Percentiles rank a stretch among this genome's conserved stretches.
Evolutionary conservation across 2,797 vertebrate species (phyloP).

Genomic region (Calcarius lapponicus): DNA sequence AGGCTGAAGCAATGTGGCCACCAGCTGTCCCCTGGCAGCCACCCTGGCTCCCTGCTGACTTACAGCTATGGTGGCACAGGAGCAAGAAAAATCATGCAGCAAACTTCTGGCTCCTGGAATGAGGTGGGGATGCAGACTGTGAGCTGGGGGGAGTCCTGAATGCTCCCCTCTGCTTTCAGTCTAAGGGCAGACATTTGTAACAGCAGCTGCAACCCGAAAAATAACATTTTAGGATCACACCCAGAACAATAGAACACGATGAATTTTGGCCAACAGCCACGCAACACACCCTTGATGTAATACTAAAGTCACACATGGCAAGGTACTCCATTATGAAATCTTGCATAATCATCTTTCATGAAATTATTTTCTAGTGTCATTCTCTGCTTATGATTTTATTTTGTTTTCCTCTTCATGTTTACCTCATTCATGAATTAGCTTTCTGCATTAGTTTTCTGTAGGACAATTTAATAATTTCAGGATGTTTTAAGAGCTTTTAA

Average conservation of each 20-base stretch:
- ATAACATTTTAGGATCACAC: constrained; percentile 15
- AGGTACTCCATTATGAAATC: constrained; percentile 44
- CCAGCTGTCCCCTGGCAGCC: neutral
- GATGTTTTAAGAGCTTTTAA: neutral
- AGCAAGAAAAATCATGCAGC: neutral
- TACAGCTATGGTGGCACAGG: accelerated
- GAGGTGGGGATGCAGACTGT: neutral
- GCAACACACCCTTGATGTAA: constrained; percentile 23
- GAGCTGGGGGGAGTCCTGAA: neutral
- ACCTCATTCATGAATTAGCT: neutral
- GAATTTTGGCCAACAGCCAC: neutral
- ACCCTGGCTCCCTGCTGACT: neutral
- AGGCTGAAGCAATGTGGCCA: neutral
- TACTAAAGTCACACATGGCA: constrained; percentile 41
- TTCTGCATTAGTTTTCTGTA: neutral
- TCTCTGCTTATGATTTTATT: neutral
- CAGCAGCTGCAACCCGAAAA: neutral
- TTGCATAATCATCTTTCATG: neutral
- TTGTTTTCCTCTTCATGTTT: constrained; percentile 1
- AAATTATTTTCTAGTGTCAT: neutral
- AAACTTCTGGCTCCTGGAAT: neutral
- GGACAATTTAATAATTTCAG: neutral
- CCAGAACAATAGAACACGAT: constrained; percentile 26
- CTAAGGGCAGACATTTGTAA: neutral
- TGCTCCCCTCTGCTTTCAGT: neutral